Conservation (phyloP, 2,113 vertebrate species). For the Bufo gargarizans region DNA sequence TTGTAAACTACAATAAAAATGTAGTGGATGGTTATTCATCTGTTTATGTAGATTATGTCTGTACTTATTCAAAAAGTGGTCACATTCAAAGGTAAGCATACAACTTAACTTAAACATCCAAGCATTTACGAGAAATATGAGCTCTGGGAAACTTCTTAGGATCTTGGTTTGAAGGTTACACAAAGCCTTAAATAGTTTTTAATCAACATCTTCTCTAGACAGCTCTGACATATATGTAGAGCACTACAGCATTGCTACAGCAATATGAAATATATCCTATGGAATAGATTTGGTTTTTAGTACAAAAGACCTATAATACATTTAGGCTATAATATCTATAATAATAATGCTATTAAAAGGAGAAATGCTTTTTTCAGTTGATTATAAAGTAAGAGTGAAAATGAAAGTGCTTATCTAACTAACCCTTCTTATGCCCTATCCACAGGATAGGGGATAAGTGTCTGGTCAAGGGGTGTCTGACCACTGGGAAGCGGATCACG, state of each 20-base stretch:
- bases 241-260: background rate
- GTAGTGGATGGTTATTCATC: background rate
- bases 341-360: background rate
- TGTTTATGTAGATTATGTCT: background rate
- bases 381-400: background rate
- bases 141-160: background rate
- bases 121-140: background rate
- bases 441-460: no score
- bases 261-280: background rate
- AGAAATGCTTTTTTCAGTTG: background rate
- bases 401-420: background rate
- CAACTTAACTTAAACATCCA: background rate
- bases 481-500: no score
- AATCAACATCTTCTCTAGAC: background rate
- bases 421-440: no score
- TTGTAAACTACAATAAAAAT: background rate
- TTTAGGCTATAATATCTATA: background rate
- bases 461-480: no score
- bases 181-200: background rate
- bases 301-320: background rate
- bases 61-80: background rate
- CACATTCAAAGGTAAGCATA: background rate
- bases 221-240: background rate
- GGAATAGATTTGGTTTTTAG: background rate
- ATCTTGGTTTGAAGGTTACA: background rate